Percentiles rank a stretch among this genome's conserved stretches.
Evolutionary conservation across 1,140 invertebrate species (phyloP).

Genomic region (Alviniconcha marisindica): DNA sequence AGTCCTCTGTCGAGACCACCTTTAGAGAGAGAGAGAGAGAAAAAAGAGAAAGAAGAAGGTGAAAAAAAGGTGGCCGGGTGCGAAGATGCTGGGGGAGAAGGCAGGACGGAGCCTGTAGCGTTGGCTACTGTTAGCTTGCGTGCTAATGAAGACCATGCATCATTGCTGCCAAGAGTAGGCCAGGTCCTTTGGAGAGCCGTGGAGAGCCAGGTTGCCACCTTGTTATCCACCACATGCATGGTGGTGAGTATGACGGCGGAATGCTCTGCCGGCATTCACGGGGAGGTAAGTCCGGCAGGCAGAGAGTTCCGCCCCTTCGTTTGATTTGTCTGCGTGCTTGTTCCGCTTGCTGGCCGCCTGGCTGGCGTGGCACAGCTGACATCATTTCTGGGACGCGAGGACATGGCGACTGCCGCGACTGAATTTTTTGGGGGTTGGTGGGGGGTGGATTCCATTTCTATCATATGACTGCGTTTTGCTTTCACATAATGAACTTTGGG

Average conservation of each 20-base stretch:
- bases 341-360: background rate
- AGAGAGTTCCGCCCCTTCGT: constrained; percentile 18
- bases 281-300: constrained; percentile 28
- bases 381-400: background rate
- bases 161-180: too few relatives aligned
- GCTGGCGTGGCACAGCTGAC: background rate
- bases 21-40: too few relatives aligned
- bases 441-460: too few relatives aligned
- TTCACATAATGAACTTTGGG: too few relatives aligned
- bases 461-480: too few relatives aligned
- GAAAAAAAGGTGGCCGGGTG: too few relatives aligned
- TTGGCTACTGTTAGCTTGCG: too few relatives aligned
- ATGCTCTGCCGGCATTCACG: constrained; percentile 18
- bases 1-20: background rate
- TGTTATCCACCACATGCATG: background rate
- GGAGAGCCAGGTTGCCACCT: background rate
- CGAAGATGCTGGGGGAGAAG: too few relatives aligned
- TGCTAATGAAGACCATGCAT: too few relatives aligned
- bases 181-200: background rate
- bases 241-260: constrained; percentile 25
- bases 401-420: background rate
- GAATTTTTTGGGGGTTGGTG: background rate
- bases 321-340: constrained; percentile 5
- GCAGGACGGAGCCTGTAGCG: too few relatives aligned
- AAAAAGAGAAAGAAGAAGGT: too few relatives aligned